Conservation (phyloP, 2,113 vertebrate genomes). For the Anolis carolinensis region DNA sequence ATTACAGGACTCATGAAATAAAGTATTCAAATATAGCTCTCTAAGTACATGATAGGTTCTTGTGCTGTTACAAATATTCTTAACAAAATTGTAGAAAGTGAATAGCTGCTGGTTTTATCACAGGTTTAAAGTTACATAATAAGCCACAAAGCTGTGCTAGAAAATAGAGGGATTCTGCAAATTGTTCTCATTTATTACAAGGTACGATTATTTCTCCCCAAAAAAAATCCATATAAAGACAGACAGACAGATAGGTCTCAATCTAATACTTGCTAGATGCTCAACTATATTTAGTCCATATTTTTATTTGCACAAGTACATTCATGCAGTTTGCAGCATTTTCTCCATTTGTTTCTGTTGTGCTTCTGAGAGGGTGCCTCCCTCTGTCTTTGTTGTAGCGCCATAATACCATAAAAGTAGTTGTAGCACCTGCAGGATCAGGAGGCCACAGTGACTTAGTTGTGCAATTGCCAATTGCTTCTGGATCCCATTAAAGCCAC, state of each 20-base stretch:
- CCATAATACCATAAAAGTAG: background rate
- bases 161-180: background rate
- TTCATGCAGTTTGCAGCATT: background rate
- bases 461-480: background rate
- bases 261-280: background rate
- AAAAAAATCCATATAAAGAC: background rate
- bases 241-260: background rate
- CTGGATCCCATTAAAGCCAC: background rate
- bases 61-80: background rate
- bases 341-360: background rate
- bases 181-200: background rate
- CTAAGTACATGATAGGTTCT: background rate
- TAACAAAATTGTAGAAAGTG: constrained; percentile 8
- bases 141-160: background rate
- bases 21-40: constrained; percentile 3
- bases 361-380: background rate
- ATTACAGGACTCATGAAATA: background rate
- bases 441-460: background rate
- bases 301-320: background rate
- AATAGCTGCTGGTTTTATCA: background rate
- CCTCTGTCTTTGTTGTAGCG: background rate
- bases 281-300: background rate
- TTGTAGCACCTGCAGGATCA: background rate
- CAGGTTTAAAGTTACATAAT: background rate
- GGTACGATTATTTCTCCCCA: background rate